Conservation (phyloP, 2,113 vertebrate species). For the Lepus americanus region DNA sequence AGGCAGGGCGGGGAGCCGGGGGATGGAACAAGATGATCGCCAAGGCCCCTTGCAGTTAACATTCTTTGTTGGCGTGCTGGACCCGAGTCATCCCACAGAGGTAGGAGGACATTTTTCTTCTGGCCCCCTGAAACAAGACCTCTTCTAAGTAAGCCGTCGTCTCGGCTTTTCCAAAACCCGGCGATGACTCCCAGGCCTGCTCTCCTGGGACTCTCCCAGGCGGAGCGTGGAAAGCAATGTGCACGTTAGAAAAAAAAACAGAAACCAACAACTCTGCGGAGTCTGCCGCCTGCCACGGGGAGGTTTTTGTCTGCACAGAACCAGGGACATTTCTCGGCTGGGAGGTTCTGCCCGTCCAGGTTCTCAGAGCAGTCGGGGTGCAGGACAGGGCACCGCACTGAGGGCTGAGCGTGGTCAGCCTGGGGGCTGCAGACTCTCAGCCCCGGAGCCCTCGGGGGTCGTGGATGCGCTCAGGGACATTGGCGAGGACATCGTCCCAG, state of each 20-base stretch:
- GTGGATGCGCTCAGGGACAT: not conserved
- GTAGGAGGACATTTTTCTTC: not conserved
- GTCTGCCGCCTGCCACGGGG: too few species aligned
- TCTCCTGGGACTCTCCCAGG: not conserved
- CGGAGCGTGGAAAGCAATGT: not conserved
- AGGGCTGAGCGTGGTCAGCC: not conserved
- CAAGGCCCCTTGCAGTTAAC: constrained; percentile 2
- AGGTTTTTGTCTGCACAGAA: not conserved
- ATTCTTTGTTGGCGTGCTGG: constrained; percentile 28
- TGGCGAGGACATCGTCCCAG: not conserved
- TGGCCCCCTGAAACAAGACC: not conserved
- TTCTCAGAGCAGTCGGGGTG: not conserved
- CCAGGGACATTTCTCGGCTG: not conserved
- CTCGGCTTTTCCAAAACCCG: not conserved
- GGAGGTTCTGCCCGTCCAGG: not conserved
- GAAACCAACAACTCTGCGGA: not conserved
- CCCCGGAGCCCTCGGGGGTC: not conserved
- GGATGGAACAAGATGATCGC: not conserved
- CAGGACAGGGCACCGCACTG: too few species aligned
- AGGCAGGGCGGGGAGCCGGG: not conserved
- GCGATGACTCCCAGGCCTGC: constrained; percentile 8
- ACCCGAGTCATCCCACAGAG: not conserved
- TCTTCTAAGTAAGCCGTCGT: not conserved
- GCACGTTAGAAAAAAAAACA: not conserved
- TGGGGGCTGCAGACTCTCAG: not conserved